Evolutionary conservation across 2,797 vertebrate genomes (phyloP), one percentile per base, ranked within the genome.

Genomic region (Tauraco hartlaubi): DNA sequence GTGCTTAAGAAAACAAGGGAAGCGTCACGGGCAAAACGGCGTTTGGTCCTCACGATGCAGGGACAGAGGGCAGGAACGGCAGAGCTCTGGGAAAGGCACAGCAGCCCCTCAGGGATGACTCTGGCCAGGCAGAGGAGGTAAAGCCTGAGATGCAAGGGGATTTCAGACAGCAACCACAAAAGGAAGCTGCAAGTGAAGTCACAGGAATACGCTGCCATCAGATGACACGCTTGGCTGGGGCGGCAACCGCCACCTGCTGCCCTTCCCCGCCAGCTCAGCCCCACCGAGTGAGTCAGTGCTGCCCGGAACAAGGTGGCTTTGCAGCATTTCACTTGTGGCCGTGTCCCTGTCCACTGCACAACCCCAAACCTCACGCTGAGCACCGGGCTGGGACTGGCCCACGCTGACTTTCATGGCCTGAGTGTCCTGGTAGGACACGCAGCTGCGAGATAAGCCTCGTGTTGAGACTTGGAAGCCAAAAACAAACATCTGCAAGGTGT

Each of bases 231-330:
- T 87, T 1, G 5, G 64, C n/a, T 0, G 1, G 63, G 85, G 22
- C 0, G 9, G 2, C 2, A 3, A 66, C 10, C 23, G 28, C 46
- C 1, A 0, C 2, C 7, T 17, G 13, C 2, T 2, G 55, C 64
- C 59, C 75, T 63, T 82, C 49, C 67, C 49, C 3, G 3, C 17
- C 74, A 67, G 41, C 67, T 87, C 86, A 84, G 77, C 41, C n/a
- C 83, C 68, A 68, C 18, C 0, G 0, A 0, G 19, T 59, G 73
- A 88, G 54, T 75, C 82, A 90, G 41, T 8, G 66, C 33, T 87
- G 81, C 85, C 82, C 2, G 2, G 76, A 92, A 92, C 0, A 1
- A 87, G 54, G 68, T 28, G 25, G 26, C 4, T 81, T 39, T 35
- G 33, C 71, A 49, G 56, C 13, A 11, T 23, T 76, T 67, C 63